Conservation (phyloP, 2,797 vertebrate species). For the Botia kubotai region DNA sequence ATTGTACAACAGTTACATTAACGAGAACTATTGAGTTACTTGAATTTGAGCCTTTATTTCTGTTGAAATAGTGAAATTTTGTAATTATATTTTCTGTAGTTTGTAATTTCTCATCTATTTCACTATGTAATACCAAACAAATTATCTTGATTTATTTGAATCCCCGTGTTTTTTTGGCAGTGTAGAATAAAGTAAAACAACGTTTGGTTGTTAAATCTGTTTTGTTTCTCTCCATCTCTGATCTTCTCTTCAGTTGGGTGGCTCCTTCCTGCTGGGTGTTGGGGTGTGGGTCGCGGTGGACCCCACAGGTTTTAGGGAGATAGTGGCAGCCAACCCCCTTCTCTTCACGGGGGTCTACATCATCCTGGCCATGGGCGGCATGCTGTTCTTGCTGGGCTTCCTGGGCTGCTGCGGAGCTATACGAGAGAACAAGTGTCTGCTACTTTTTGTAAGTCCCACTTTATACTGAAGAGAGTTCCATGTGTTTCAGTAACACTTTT, state of each 20-base stretch:
- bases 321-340: slow-evolving; percentile 90
- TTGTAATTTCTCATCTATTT: too few species aligned
- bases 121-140: too few species aligned
- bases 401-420: slow-evolving; percentile 95
- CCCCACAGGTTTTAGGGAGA: slow-evolving; percentile 93
- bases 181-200: too few species aligned
- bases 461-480: too few species aligned
- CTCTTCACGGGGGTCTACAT: slow-evolving; percentile 92
- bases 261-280: slow-evolving; percentile 90
- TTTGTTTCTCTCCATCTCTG: not conserved
- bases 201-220: too few species aligned
- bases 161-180: too few species aligned
- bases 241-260: slow-evolving; percentile 82
- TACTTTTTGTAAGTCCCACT: slow-evolving; percentile 88
- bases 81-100: too few species aligned
- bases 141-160: too few species aligned
- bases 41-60: too few species aligned
- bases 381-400: slow-evolving; percentile 95
- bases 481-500: not conserved
- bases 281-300: slow-evolving; percentile 96
- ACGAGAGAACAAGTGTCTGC: slow-evolving; percentile 95
- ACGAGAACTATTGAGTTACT: too few species aligned
- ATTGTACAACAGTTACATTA: too few species aligned
- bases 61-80: too few species aligned
- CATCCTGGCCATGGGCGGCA: slow-evolving; percentile 91